A percentile compares a stretch with the other conserved stretches of the same genome.
These are phyloP conservation scores for Perdita meconis DNA, from an alignment of 2,888 invertebrate species.

Conservation along the genomic window DNA sequence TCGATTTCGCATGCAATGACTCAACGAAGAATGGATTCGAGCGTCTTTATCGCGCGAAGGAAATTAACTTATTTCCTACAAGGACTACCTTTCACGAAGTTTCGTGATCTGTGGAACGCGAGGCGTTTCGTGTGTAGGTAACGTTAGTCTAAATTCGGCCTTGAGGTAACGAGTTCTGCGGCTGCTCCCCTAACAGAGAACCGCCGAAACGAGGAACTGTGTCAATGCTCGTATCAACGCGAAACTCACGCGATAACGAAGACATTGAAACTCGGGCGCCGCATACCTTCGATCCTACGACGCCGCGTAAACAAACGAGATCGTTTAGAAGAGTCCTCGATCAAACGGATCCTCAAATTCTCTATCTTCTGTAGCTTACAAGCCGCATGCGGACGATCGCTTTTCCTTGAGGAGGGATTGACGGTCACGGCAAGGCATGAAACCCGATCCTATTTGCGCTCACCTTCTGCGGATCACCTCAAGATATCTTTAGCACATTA, in stretches of 20 bases:
- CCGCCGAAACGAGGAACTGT: background rate
- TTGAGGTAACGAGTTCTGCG: background rate
- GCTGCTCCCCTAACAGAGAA: background rate
- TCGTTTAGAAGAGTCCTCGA: no score
- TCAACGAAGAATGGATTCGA: background rate
- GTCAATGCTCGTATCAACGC: background rate
- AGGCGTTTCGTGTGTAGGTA: conserved; percentile 7
- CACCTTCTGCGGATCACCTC: conserved; percentile 8
- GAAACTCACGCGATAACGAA: background rate
- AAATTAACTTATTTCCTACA: conserved; percentile 2
- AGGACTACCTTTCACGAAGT: background rate
- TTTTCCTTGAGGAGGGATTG: no score
- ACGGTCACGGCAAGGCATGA: conserved; percentile 45
- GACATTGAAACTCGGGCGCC: background rate
- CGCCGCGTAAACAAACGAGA: no score
- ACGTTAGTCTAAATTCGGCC: conserved; percentile 8
- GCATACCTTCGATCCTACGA: no score
- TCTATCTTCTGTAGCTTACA: no score
- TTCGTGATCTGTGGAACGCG: conserved; percentile 3
- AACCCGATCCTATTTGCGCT: conserved; percentile 27
- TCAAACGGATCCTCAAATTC: no score
- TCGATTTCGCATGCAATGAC: no score
- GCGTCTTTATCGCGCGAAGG: background rate
- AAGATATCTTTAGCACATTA: conserved; percentile 8
- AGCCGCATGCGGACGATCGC: no score